Base-by-base conservation (phyloP, 1,140 invertebrate genomes). In the Araneus ventricosus region DNA sequence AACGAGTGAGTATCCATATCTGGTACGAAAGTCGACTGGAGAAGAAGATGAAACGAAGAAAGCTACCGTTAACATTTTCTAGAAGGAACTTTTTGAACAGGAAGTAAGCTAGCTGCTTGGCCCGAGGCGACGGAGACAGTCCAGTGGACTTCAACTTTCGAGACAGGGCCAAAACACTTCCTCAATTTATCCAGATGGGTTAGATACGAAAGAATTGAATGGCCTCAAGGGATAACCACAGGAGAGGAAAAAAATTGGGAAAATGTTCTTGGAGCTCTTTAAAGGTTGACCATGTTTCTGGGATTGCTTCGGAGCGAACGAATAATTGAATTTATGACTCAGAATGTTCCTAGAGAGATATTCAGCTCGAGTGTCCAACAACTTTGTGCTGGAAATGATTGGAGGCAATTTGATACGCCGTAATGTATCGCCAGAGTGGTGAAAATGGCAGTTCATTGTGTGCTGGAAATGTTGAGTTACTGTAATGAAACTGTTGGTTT, bases 121-220 rank as follows among this genome's bases (percentile, higher is more conserved):
- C 67, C 67, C 34, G 4, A 34, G 34, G 61, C 86, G 61, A 39
- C 85, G n/a, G 17, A 63, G 52, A 34, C 63, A 88, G 87, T 88
- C 87, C 87, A 52, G 37, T 37, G 87, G 67, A 34, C 87, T 75
- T 75, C 87, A 75, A 52, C 87, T 88, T 75, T 75, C 37, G 24
- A 45, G 63, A 88, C 87, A 75, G 34, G 87, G 67, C 85, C 61
- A 88, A 88, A 88, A 88, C 87, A 88, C 87, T 88, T 88, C 87
- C 87, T 88, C 87, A 88, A 88, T 88, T 88, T 88, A 70, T 67
- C 87, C 87, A 88, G 87, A 88, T 88, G 87, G 87, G 34, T 37
- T 67, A 37, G 67, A 88, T 75, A 30, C 87, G 87, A 52, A 75
- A 34, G 63, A 88, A 88, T 70, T 75, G 87, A 88, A 88, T 45